Base-by-base conservation (phyloP, 2,888 invertebrate genomes). In the Parnassius orleans region DNA sequence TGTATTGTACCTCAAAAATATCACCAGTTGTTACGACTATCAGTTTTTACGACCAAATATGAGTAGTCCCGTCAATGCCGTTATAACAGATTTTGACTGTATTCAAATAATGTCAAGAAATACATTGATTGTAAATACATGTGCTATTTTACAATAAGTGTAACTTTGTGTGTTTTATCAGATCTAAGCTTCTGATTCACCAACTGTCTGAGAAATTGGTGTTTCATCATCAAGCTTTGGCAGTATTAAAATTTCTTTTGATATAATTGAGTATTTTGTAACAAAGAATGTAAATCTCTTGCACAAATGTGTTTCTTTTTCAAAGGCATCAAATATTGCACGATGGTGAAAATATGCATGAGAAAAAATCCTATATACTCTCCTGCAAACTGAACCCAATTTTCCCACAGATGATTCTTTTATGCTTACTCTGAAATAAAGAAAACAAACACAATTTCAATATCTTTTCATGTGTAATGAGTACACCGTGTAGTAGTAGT, bases 261-360 rank as follows among this genome's bases (percentile, higher is more conserved):
- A 98, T 96, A 99, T 99, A 68, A 99, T 94, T 84, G 97, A 97
- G 92, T 99, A 99, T 90, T 99, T 99, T 72, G 97, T 98, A 62
- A 99, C 99, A 93, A 99, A 99, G 77, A 96, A 96, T 60, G 99
- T 99, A 90, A 99, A 99, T 79, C 97, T 94, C 84, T 97, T 96
- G 92, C 99, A 99, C 68, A 99, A 92, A 84, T 95, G 97, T 41
- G 98, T 98, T 88, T 98, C 97, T 78, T 95, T 96, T 94, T 99
- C 99, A 91, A 99, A 99, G 72, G 98, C 97, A 91, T 99, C 99
- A 92, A 99, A 99, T 84, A 99, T 96, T 72, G 95, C 94, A 74
- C 98, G 94, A 88, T 99, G 99, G 90, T 99, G 99, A 87, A 98
- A 99, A 88, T 98, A 99, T 44, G 99, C 99, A 92, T 99, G 99